A percentile compares a stretch with the other conserved stretches of the same genome.
Evolutionary conservation across 2,113 vertebrate species (phyloP).

Genomic region (Nibea coibor): DNA sequence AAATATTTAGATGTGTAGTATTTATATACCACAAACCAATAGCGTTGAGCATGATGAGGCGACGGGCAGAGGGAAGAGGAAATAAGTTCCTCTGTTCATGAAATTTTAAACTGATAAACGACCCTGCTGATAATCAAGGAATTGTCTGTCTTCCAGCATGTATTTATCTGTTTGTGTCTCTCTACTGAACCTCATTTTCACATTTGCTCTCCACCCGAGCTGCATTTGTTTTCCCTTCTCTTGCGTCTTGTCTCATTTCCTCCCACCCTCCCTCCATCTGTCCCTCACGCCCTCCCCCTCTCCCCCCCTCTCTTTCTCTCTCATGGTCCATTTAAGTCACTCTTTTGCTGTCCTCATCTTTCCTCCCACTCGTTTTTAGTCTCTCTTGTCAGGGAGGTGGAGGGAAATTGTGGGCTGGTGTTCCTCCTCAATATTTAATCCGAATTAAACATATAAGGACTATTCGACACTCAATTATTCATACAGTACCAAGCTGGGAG

Average conservation of each 20-base stretch:
- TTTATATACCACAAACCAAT: slow-evolving; percentile 16
- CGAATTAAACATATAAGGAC: slow-evolving; percentile 76
- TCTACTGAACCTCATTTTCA: slow-evolving; percentile 3
- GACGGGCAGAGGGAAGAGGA: background rate
- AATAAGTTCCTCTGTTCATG: slow-evolving; percentile 31
- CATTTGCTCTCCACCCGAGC: slow-evolving; percentile 35
- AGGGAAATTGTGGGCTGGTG: slow-evolving; percentile 54
- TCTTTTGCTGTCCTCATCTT: slow-evolving; percentile 33
- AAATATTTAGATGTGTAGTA: slow-evolving; percentile 37
- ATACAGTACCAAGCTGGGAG: slow-evolving; percentile 43
- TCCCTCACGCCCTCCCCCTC: slow-evolving; percentile 15
- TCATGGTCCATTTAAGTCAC: slow-evolving; percentile 55
- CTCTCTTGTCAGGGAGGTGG: slow-evolving; percentile 55
- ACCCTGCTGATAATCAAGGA: slow-evolving; percentile 26
- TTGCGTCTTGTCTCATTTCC: slow-evolving; percentile 10
- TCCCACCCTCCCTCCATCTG: slow-evolving; percentile 28
- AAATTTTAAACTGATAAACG: slow-evolving; percentile 46
- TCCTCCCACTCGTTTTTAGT: slow-evolving; percentile 51
- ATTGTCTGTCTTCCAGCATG: background rate
- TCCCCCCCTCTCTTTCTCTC: background rate
- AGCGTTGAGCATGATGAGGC: background rate
- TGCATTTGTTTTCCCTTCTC: background rate
- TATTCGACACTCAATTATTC: slow-evolving; percentile 71
- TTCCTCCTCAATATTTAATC: slow-evolving; percentile 77
- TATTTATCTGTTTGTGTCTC: slow-evolving; percentile 17